Conservation (phyloP, 37 sponge, comb jelly and placozoan species). For the Oscarella lobularis region DNA sequence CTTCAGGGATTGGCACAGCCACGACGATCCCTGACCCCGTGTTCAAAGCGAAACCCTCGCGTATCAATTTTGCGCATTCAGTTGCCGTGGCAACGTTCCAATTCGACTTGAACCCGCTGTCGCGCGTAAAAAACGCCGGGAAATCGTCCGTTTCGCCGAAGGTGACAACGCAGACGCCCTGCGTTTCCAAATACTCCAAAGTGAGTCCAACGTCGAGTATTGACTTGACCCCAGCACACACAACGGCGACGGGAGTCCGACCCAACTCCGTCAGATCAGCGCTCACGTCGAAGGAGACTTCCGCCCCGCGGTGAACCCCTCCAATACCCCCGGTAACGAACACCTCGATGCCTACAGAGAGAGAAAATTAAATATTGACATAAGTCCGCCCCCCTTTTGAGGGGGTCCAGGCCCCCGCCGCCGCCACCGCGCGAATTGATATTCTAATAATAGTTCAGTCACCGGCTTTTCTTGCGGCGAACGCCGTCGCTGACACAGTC, state of each 20-base stretch:
- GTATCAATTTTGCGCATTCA: background rate
- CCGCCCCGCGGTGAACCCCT: slow-evolving; percentile 83
- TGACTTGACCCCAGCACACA: slow-evolving; percentile 94
- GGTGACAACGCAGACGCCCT: slow-evolving; percentile 11
- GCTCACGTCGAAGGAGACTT: slow-evolving; percentile 81
- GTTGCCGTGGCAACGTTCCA: background rate
- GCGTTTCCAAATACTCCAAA: slow-evolving; percentile 56
- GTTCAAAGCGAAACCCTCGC: slow-evolving; percentile 15
- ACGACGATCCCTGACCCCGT: slow-evolving; percentile 63
- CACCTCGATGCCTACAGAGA: slow-evolving; percentile 47
- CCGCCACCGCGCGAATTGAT: no score
- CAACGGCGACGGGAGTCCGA: slow-evolving; percentile 87
- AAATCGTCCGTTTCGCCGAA: slow-evolving; percentile 21
- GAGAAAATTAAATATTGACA: no score
- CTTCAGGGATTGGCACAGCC: slow-evolving; percentile 71
- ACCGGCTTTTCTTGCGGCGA: slow-evolving; percentile 63
- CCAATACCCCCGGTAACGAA: slow-evolving; percentile 97
- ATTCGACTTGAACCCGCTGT: slow-evolving; percentile 53
- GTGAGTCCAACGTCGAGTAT: slow-evolving; percentile 88
- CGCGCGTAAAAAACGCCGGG: slow-evolving; percentile 84
- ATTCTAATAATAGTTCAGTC: no score
- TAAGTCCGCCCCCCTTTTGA: no score
- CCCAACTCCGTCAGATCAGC: slow-evolving; percentile 88
- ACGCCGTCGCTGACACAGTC: slow-evolving; percentile 84
- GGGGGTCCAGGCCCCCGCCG: no score